A percentile compares a stretch with the other conserved stretches of the same genome.
These are phyloP conservation scores for Scolopax rusticola DNA, from an alignment of 2,797 vertebrate genomes.

Conservation along the genomic window DNA sequence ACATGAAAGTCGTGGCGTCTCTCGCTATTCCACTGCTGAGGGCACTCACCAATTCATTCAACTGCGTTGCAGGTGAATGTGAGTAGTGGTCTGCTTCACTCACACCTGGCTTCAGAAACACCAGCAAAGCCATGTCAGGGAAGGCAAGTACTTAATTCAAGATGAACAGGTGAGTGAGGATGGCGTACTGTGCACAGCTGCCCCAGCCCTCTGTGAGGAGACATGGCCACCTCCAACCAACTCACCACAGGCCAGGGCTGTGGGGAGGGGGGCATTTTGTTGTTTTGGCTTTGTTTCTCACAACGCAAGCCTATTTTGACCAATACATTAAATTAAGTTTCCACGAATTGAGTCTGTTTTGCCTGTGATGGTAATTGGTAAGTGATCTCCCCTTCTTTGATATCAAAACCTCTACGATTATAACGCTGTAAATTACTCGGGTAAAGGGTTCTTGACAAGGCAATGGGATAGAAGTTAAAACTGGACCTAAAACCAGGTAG, in stretches of 20 bases:
- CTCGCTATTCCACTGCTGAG: neutral
- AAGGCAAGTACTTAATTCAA: neutral
- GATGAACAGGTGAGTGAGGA: neutral
- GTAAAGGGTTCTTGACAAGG: neutral
- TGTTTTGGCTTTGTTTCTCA: neutral
- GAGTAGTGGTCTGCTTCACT: neutral
- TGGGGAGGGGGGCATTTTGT: neutral
- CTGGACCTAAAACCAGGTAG: neutral
- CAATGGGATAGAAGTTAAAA: neutral
- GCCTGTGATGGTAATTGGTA: neutral
- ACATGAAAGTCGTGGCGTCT: neutral
- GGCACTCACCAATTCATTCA: neutral
- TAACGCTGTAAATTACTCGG: neutral
- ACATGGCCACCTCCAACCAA: rapidly evolving
- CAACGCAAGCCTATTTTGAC: neutral
- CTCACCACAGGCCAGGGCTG: rapidly evolving
- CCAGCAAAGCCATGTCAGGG: neutral
- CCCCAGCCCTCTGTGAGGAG: neutral
- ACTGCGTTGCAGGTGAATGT: rapidly evolving
- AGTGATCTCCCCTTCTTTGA: neutral
- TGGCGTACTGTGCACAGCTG: neutral
- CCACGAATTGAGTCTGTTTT: neutral
- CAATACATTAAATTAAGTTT: neutral
- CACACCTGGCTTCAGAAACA: neutral
- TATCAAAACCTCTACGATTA: neutral